A percentile compares a stretch with the other conserved stretches of the same genome.
Evolutionary conservation across 92 coral and sea anemone species (phyloP).

Genomic region (Pocillopora grandis): DNA sequence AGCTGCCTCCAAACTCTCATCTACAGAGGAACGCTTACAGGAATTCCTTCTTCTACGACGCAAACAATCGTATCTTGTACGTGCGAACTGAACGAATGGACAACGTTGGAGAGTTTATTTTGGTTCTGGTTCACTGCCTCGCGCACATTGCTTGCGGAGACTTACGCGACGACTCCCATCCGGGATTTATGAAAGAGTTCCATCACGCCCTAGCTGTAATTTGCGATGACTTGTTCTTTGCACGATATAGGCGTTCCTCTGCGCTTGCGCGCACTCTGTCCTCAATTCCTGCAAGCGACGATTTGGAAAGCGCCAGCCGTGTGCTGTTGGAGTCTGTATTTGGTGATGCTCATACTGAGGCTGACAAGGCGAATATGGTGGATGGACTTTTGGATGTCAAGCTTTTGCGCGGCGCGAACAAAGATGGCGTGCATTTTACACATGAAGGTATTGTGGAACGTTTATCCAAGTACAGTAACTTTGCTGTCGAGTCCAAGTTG

Average conservation of each 20-base stretch:
- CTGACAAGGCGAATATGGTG: constrained; percentile 84
- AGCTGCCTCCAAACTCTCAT: constrained; percentile 92
- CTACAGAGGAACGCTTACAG: constrained; percentile 95
- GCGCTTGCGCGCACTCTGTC: constrained; percentile 81
- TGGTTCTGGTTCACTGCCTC: constrained; percentile 92
- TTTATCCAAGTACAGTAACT: constrained; percentile 89
- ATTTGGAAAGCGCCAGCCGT: constrained; percentile 70
- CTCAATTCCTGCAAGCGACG: constrained; percentile 60
- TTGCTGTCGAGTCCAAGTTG: constrained; percentile 86
- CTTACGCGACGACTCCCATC: constrained; percentile 92
- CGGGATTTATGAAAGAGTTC: constrained; percentile 95
- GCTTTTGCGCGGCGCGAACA: constrained; percentile 90
- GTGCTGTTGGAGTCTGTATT: constrained; percentile 82
- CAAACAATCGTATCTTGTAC: constrained; percentile 93
- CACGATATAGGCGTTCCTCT: constrained; percentile 96
- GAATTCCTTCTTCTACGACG: constrained; percentile 94
- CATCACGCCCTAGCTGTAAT: constrained; percentile 92
- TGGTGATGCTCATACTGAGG: constrained; percentile 77
- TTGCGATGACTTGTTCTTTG: constrained; percentile 98
- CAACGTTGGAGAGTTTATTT: constrained; percentile 93
- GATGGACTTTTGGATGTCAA: constrained; percentile 89
- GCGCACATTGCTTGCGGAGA: constrained; percentile 97
- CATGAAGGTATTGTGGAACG: constrained; percentile 90
- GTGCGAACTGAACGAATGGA: constrained; percentile 93
- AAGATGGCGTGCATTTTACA: constrained; percentile 96